Evolutionary conservation across 2,888 invertebrate genomes (phyloP).

Genomic region (Tetragonula carbonaria): DNA sequence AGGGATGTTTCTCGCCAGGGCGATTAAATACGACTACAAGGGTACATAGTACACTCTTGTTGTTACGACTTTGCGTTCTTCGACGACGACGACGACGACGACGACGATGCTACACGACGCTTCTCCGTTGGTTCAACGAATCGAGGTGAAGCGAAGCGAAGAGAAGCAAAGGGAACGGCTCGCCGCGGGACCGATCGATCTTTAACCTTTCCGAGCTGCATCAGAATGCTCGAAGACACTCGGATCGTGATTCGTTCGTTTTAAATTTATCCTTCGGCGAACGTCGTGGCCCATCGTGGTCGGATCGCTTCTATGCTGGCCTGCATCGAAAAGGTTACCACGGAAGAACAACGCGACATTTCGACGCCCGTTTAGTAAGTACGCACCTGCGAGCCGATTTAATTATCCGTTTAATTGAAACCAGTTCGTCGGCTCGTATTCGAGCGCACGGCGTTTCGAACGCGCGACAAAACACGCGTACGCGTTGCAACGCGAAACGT

Average conservation of each 20-base stretch:
- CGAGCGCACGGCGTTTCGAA: too few relatives aligned
- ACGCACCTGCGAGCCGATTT: too few relatives aligned
- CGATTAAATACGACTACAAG: not conserved
- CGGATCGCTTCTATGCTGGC: not conserved
- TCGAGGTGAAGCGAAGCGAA: constrained; percentile 6
- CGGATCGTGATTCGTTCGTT: not conserved
- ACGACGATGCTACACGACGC: not conserved
- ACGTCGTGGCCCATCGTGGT: not conserved
- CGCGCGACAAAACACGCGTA: too few relatives aligned
- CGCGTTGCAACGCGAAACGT: too few relatives aligned
- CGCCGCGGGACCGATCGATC: constrained; percentile 8
- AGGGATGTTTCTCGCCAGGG: not conserved
- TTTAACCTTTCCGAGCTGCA: not conserved
- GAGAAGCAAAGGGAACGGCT: too few relatives aligned
- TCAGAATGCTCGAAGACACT: not conserved
- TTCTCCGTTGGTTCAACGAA: constrained; percentile 5
- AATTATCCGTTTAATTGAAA: too few relatives aligned
- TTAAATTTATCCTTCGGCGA: constrained; percentile 10
- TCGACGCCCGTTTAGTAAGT: too few relatives aligned
- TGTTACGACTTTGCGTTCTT: not conserved
- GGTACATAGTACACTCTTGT: not conserved
- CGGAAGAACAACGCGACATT: not conserved
- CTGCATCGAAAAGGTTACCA: not conserved
- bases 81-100: not conserved
- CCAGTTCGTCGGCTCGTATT: too few relatives aligned